A percentile compares a stretch with the other conserved stretches of the same genome.
Conservation (phyloP, 1,140 invertebrate genomes). For the Drosophila bipectinata region DNA sequence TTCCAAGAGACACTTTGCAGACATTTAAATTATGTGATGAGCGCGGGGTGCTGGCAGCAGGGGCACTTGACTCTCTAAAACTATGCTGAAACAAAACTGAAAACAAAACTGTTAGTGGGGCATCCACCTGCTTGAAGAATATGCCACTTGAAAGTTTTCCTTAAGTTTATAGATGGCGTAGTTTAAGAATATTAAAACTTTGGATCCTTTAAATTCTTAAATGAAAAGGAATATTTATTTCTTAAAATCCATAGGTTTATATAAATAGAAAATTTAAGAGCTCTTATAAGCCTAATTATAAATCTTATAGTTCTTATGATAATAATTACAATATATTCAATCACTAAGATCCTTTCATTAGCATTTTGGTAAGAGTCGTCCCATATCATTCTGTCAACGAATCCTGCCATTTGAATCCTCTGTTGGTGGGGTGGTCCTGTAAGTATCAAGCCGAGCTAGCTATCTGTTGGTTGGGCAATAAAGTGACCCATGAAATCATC, state of each 20-base stretch:
- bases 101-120: constrained; percentile 8
- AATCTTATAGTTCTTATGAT: no score
- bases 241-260: no score
- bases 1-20: constrained; percentile 41
- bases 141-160: constrained; percentile 5
- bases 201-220: not conserved
- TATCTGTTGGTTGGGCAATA: constrained; percentile 15
- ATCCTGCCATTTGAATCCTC: not conserved
- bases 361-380: constrained; percentile 11
- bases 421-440: not conserved
- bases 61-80: constrained; percentile 21
- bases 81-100: not conserved
- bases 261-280: no score
- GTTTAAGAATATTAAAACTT: not conserved
- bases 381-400: constrained; percentile 6
- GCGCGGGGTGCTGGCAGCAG: not conserved
- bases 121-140: constrained; percentile 7
- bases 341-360: constrained; percentile 10
- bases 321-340: constrained; percentile 5
- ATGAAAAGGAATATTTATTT: no score
- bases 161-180: not conserved
- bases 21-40: constrained; percentile 37
- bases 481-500: constrained; percentile 14
- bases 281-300: no score
- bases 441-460: constrained; percentile 5